Evolutionary conservation across 2,113 vertebrate species (phyloP).

Genomic region (Catharus fuscescens): DNA sequence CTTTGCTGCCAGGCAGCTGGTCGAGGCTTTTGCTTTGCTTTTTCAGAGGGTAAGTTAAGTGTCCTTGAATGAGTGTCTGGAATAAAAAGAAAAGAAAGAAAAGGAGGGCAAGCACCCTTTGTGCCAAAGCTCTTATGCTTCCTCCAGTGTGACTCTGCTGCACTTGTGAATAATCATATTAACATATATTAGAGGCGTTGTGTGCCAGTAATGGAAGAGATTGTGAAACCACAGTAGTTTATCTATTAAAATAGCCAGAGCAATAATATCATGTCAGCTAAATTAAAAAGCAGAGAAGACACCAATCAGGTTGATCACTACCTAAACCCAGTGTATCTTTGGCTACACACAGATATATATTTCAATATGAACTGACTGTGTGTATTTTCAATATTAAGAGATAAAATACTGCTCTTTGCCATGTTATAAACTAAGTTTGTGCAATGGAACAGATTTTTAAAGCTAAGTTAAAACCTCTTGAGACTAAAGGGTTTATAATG

Average conservation of each 20-base stretch:
- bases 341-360: not conserved
- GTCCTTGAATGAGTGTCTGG: not conserved
- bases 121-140: not conserved
- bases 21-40: constrained; percentile 1
- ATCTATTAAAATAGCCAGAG: constrained; percentile 14
- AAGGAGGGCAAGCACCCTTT: constrained; percentile 23
- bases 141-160: constrained; percentile 15
- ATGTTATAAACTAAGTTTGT: constrained; percentile 49
- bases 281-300: not conserved
- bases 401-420: constrained; percentile 18
- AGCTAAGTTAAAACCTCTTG: constrained; percentile 45
- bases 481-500: constrained; percentile 46
- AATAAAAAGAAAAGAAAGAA: constrained; percentile 6
- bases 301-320: not conserved
- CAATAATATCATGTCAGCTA: not conserved
- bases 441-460: constrained; percentile 42
- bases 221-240: not conserved
- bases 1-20: not conserved
- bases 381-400: constrained; percentile 37
- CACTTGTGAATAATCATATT: constrained; percentile 41
- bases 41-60: not conserved
- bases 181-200: constrained; percentile 15
- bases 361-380: not conserved
- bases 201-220: not conserved
- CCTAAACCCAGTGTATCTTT: not conserved